Evolutionary conservation across 2,888 invertebrate species (phyloP), one percentile per base, ranked within the genome.

Genomic region (Antheraea yamamai): DNA sequence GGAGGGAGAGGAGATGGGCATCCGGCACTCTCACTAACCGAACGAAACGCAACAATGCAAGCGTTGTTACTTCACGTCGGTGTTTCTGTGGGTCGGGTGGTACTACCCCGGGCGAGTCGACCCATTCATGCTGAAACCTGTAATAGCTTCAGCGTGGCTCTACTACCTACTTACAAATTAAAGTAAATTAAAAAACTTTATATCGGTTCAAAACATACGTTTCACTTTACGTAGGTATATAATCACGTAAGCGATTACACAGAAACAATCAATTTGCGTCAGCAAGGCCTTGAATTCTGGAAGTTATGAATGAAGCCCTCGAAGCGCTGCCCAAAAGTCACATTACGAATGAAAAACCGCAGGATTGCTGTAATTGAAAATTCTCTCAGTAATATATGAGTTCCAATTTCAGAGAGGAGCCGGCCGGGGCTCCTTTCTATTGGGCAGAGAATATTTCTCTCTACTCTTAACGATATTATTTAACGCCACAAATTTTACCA

Each of bases 341-440:
- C 93, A 93, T 94, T 93, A 93, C 90, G 90, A 93, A 92, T 94
- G 94, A 94, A 94, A 94, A 94, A 94, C 94, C 95, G 92, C 94
- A 83, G 92, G 92, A 93, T 94, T 93, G 92, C 88, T 87, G 93
- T 95, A 95, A 94, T 95, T 95, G 95, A 95, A 95, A 95, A 95
- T 94, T 95, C 94, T 90, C 92, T 88, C 91, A 90, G 90, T 93
- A 93, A 95, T 93, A 93, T 94, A 94, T 92, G 94, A 89, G 91
- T 91, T 89, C 92, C 94, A 94, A 94, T 95, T 94, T 94, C 91
- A 91, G 90, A 89, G 90, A 87, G 87, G 85, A 85, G 84, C 83
- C 81, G 83, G 78, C 82, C 84, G 80, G 79, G 79, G 80, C 84
- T 81, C 84, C 84, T 88, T 91, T 89, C 91, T 90, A 88, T 85